Conservation (phyloP, 35 echinoderm and acorn worm species). For the Lytechinus variegatus region DNA sequence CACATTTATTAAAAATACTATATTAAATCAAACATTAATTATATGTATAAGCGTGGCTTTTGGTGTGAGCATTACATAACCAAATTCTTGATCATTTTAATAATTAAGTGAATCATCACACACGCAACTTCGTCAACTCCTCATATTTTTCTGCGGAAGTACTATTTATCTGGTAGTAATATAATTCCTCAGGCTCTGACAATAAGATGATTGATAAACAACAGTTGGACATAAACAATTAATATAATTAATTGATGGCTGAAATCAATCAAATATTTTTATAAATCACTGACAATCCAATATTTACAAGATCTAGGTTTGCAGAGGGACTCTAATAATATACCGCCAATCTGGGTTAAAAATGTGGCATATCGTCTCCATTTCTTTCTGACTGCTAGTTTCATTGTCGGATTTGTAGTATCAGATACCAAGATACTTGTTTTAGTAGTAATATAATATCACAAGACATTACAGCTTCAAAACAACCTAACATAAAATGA, state of each 20-base stretch:
- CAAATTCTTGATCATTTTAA: too few relatives aligned
- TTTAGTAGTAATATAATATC: background rate
- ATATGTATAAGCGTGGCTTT: too few relatives aligned
- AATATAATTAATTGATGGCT: background rate
- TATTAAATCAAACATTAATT: too few relatives aligned
- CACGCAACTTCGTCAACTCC: too few relatives aligned
- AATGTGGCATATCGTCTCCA: background rate
- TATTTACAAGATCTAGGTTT: background rate
- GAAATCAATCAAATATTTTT: background rate
- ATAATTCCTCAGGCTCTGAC: too few relatives aligned
- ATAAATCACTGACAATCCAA: background rate
- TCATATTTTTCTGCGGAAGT: too few relatives aligned
- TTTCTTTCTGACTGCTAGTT: background rate
- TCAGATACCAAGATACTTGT: background rate
- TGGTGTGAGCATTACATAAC: too few relatives aligned
- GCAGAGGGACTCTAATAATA: background rate
- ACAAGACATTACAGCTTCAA: background rate
- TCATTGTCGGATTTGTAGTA: background rate
- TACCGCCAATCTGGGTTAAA: background rate
- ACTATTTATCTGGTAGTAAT: too few relatives aligned
- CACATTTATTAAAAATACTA: too few relatives aligned
- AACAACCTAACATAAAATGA: background rate
- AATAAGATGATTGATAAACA: too few relatives aligned
- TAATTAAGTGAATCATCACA: too few relatives aligned
- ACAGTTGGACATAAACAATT: too few relatives aligned